phyloP scores from a whole-genome alignment of 2,797 vertebrate species.

The Hypotaenidia philippensis region DNA sequence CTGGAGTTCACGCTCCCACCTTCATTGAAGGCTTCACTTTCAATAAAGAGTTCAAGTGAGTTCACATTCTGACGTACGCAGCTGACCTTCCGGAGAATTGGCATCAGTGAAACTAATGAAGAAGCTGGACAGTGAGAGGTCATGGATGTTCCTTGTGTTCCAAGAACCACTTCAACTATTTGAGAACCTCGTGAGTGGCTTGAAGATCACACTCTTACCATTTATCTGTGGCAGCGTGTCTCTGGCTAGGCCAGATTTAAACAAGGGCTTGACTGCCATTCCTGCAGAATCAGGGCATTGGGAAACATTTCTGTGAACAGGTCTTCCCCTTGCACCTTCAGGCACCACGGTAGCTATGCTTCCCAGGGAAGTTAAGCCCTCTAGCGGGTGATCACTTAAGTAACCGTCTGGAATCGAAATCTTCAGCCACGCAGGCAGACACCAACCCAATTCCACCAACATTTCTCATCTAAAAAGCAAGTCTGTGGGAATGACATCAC shows the following conservation, averaged over 20 bases:
- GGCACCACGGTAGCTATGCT: accelerated
- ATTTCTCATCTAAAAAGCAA: constrained; percentile 4
- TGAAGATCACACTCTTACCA: background rate
- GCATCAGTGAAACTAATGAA: background rate
- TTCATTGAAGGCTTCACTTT: background rate
- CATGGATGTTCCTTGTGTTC: background rate
- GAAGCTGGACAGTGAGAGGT: accelerated
- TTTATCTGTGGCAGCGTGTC: background rate
- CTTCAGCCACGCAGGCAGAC: background rate
- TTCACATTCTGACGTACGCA: background rate
- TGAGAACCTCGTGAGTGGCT: background rate
- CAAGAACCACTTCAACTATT: background rate
- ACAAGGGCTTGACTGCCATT: background rate
- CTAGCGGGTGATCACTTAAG: constrained; percentile 23
- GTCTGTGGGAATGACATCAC: background rate
- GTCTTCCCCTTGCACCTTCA: background rate
- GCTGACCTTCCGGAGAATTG: background rate
- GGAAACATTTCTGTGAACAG: background rate
- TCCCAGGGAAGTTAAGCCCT: constrained; percentile 15
- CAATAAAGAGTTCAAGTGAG: background rate
- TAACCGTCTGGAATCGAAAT: background rate
- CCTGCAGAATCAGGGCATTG: background rate
- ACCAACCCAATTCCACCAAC: background rate
- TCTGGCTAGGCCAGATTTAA: background rate
- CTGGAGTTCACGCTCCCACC: background rate